These are phyloP conservation scores for Astyanax mexicanus DNA, from an alignment of 2,797 vertebrate species.

Conservation along the genomic window DNA sequence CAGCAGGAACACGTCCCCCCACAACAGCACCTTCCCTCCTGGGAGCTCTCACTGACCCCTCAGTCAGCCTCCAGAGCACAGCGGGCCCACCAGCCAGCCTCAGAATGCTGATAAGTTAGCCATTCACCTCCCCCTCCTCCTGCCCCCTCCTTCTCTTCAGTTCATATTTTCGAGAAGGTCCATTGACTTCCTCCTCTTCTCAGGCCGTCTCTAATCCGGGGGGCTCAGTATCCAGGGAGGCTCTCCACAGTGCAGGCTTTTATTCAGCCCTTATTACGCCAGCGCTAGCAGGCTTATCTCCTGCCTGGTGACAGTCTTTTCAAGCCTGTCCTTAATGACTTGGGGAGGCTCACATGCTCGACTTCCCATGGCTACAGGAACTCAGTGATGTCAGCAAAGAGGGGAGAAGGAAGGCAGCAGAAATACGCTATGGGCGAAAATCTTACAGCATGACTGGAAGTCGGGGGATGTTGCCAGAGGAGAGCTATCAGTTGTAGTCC, in stretches of 20 bases:
- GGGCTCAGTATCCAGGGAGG: conserved; percentile 79
- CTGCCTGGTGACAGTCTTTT: conserved; percentile 87
- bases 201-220: conserved; percentile 83
- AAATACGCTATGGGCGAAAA: conserved; percentile 32
- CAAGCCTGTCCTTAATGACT: conserved; percentile 86
- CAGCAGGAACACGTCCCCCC: conserved; percentile 56
- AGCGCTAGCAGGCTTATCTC: conserved; percentile 82
- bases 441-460: neutral
- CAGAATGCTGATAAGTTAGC: conserved; percentile 78
- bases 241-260: conserved; percentile 83
- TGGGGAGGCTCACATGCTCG: conserved; percentile 84
- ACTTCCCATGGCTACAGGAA: conserved; percentile 83
- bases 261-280: conserved; percentile 83
- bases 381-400: conserved; percentile 80
- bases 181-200: conserved; percentile 86
- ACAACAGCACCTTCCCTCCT: conserved; percentile 35
- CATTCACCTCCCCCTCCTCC: conserved; percentile 66
- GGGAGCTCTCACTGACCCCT: conserved; percentile 46
- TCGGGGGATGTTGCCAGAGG: neutral
- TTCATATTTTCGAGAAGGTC: conserved; percentile 83
- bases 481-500: neutral
- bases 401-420: conserved; percentile 39
- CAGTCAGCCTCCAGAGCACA: conserved; percentile 69
- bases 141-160: conserved; percentile 60
- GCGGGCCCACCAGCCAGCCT: conserved; percentile 58